Base-by-base conservation (phyloP, 2,113 vertebrate species). In the Excalfactoria chinensis region DNA sequence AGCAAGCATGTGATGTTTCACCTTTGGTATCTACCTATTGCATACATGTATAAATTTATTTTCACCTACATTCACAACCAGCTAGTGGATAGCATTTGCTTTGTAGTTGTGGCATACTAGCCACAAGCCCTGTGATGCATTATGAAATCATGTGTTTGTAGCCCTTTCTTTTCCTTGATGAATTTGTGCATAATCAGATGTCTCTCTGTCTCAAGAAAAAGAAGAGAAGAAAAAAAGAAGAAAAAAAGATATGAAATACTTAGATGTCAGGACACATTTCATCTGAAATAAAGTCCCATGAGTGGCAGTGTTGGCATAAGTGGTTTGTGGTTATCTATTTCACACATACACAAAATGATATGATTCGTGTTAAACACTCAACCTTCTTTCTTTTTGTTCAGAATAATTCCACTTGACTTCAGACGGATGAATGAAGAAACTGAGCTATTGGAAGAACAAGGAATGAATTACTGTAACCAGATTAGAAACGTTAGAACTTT, bases 71-170 rank as follows among this genome's bases (percentile, higher is more conserved):
- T 85, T 91, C 87, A 92, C 82, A 91, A 95, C 90, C 90, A 90
- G 49, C 67, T 88, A 94, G 92, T 49, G 71, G 56, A 82, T 6
- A 73, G 64, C 25, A 55, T 93, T 95, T 0, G 0, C 97, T 97
- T 93, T 93, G 96, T 96, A 85, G 76, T 76, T 78, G 82, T 96
- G 70, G 82, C 93, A 68, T 72, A 88, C 88, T 89, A 97, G 93
- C 92, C 94, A 93, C 95, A 97, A 93, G 90, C 53, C 37, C 63
- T 97, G 90, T 95, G 93, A 96, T 96, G 95, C 95, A 94, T 91
- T 95, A 94, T 93, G 92, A 97, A 97, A 95, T 97, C 91, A 84
- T 86, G 43, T 76, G 69, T 88, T 88, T 92, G 75, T 37, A 86
- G 72, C 66, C 35, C 9, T 88, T 89, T 91, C 72, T 90, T 90